These are phyloP conservation scores for Hyla sarda DNA, from an alignment of 2,113 vertebrate species.

Conservation along the genomic window DNA sequence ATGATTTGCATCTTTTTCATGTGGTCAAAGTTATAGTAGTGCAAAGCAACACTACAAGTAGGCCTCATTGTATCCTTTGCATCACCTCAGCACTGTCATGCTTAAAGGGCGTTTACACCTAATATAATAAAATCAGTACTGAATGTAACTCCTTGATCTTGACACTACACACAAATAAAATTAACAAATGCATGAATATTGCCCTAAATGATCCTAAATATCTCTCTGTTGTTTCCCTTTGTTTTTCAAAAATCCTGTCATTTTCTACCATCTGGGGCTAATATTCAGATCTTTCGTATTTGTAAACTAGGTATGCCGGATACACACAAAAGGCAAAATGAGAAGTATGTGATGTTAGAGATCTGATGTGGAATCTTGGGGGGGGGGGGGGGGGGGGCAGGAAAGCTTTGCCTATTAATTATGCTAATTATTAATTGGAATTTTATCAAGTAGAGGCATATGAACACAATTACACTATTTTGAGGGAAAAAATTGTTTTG, in stretches of 20 bases:
- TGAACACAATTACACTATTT: constrained; percentile 26
- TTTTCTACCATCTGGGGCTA: background rate
- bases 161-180: background rate
- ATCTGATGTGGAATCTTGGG: background rate
- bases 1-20: no score
- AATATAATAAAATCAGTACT: background rate
- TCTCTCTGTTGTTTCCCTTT: background rate
- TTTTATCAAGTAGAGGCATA: constrained; percentile 51
- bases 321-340: background rate
- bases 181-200: background rate
- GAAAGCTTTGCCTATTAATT: constrained; percentile 49
- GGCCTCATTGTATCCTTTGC: no score
- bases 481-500: constrained; percentile 33
- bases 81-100: background rate
- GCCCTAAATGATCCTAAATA: background rate
- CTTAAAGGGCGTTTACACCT: background rate
- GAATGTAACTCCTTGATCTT: background rate
- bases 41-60: no score
- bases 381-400: background rate
- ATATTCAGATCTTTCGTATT: background rate
- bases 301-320: background rate
- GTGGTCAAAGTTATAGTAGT: no score
- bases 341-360: background rate
- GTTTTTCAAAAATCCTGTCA: background rate
- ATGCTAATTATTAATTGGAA: constrained; percentile 59